phyloP scores from a whole-genome alignment of 2,888 invertebrate species.

The Pecten maximus region DNA sequence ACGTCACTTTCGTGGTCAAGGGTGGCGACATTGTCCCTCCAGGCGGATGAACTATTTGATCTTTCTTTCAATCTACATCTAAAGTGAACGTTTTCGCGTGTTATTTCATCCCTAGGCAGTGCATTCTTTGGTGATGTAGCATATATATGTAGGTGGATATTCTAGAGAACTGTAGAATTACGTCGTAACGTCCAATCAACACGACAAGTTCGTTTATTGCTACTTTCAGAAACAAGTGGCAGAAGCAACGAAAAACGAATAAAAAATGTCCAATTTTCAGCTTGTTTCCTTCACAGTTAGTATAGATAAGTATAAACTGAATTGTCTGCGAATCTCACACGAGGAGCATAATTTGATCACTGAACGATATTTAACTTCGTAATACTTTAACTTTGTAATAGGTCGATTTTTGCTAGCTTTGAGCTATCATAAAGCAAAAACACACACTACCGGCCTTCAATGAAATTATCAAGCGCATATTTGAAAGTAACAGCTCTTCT shows the following conservation, averaged over 20 bases:
- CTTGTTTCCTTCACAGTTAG: too few species aligned
- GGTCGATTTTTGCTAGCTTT: too few species aligned
- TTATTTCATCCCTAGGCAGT: neutral
- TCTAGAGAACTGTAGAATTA: neutral
- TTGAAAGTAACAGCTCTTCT: neutral
- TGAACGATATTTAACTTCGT: too few species aligned
- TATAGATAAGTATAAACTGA: too few species aligned
- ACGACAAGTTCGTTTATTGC: too few species aligned
- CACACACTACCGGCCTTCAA: neutral
- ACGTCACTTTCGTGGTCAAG: neutral
- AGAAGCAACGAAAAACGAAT: too few species aligned
- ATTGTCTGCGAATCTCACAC: too few species aligned
- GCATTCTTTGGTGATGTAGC: neutral
- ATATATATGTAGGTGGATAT: neutral
- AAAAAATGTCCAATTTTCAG: too few species aligned
- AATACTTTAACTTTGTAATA: too few species aligned
- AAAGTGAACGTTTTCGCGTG: neutral
- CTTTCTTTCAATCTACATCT: neutral
- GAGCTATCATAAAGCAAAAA: neutral
- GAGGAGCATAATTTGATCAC: too few species aligned
- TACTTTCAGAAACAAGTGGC: too few species aligned
- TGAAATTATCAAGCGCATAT: neutral
- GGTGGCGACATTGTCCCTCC: neutral
- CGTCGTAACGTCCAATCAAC: neutral
- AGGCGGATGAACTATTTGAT: neutral